A percentile compares a stretch with the other conserved stretches of the same genome.
phyloP scores from a whole-genome alignment of 2,113 vertebrate genomes.

The Myrmecobius fasciatus region DNA sequence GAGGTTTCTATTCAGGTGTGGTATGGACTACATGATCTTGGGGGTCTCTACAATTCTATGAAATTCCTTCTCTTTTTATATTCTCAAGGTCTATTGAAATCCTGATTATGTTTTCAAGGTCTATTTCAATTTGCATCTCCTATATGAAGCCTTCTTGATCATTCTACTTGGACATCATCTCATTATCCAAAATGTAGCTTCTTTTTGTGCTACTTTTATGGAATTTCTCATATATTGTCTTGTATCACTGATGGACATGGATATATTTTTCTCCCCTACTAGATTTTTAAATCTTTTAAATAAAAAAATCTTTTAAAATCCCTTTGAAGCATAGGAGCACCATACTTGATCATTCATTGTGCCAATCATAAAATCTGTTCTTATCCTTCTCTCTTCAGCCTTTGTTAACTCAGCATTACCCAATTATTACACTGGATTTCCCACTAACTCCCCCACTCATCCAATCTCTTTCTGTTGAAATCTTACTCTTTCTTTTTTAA shows the following conservation, averaged over 20 bases:
- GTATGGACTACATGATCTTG: too few relatives aligned
- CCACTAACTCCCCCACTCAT: neutral
- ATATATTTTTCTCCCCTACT: neutral
- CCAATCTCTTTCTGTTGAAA: neutral
- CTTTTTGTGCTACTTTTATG: slow-evolving; percentile 17
- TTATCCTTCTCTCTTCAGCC: too few relatives aligned
- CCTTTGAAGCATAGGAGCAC: neutral
- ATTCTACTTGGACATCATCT: neutral
- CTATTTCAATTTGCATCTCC: slow-evolving; percentile 1
- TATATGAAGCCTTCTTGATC: neutral
- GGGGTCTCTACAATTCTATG: too few relatives aligned
- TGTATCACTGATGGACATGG: slow-evolving; percentile 10
- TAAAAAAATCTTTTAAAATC: neutral
- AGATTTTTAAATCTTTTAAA: slow-evolving; percentile 25
- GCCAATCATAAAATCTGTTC: too few relatives aligned
- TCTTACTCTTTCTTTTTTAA: neutral
- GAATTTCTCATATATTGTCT: neutral
- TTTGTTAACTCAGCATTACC: too few relatives aligned
- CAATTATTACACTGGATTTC: neutral
- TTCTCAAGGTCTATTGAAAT: too few relatives aligned
- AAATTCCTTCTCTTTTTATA: too few relatives aligned
- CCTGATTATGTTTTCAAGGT: neutral
- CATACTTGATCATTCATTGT: too few relatives aligned
- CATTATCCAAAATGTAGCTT: neutral
- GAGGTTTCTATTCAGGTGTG: too few relatives aligned